phyloP scores from a whole-genome alignment of 2,113 vertebrate genomes.

The Hypanus sabinus region DNA sequence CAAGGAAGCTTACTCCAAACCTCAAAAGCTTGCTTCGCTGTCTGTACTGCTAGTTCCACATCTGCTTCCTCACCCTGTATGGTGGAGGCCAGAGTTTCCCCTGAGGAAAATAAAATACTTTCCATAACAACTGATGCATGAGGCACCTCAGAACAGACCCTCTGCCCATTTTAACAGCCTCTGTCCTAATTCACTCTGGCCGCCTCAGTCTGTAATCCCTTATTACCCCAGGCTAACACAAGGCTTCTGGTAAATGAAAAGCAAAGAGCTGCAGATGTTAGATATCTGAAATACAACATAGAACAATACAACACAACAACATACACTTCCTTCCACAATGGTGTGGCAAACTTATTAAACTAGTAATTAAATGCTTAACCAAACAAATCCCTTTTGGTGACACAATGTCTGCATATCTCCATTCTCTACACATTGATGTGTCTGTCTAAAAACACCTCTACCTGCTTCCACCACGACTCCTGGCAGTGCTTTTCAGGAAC shows the following conservation, averaged over 20 bases:
- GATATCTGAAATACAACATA: too few species aligned
- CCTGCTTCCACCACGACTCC: too few species aligned
- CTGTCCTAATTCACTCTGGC: neutral
- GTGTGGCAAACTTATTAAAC: too few species aligned
- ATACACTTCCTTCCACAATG: too few species aligned
- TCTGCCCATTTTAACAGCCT: neutral
- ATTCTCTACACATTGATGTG: too few species aligned
- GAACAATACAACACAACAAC: too few species aligned
- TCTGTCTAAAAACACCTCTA: too few species aligned
- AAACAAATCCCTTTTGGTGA: too few species aligned
- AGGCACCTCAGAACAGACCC: neutral
- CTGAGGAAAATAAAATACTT: constrained; percentile 40
- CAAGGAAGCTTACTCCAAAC: constrained; percentile 48
- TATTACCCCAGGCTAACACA: neutral
- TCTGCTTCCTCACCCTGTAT: constrained; percentile 48
- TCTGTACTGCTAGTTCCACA: constrained; percentile 41
- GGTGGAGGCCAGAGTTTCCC: constrained; percentile 49
- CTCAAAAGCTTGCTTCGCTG: constrained; percentile 40
- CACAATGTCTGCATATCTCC: too few species aligned
- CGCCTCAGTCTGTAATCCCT: neutral
- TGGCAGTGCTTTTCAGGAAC: too few species aligned
- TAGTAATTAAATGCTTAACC: too few species aligned
- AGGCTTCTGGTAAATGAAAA: neutral
- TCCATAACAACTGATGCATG: neutral
- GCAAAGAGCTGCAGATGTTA: too few species aligned